These are phyloP conservation scores for Carassius auratus DNA, from an alignment of 2,113 vertebrate species.

Conservation along the genomic window DNA sequence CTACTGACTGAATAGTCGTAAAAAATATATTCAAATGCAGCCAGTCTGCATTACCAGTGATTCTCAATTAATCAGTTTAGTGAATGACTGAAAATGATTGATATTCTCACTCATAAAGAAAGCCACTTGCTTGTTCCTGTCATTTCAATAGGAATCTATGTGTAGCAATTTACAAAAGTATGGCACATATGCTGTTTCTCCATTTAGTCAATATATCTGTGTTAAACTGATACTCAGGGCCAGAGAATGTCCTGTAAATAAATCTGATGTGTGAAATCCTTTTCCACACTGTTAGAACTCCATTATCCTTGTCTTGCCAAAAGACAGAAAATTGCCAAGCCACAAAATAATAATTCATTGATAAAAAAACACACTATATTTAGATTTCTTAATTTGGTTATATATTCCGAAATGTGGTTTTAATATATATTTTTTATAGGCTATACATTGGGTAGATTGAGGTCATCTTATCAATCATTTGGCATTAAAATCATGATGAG, in stretches of 20 bases:
- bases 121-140: too few relatives aligned
- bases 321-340: slow-evolving; percentile 1
- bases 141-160: too few relatives aligned
- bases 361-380: slow-evolving; percentile 44
- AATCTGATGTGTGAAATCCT: slow-evolving; percentile 40
- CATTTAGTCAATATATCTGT: not conserved
- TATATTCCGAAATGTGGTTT: slow-evolving; percentile 48
- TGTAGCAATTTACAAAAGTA: not conserved
- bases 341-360: slow-evolving; percentile 2
- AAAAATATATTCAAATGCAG: too few relatives aligned
- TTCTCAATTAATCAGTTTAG: too few relatives aligned
- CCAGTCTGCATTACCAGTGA: too few relatives aligned
- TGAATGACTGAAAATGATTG: too few relatives aligned
- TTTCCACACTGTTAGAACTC: slow-evolving; percentile 36
- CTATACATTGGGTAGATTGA: not conserved
- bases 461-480: slow-evolving; percentile 27
- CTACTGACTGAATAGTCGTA: too few relatives aligned
- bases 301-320: not conserved
- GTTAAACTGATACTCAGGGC: not conserved
- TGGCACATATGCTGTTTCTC: not conserved
- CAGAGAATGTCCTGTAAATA: slow-evolving; percentile 42
- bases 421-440: not conserved
- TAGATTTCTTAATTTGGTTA: slow-evolving; percentile 33
- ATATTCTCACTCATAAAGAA: too few relatives aligned
- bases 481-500: slow-evolving; percentile 9